Base-by-base conservation (phyloP, 1,140 invertebrate genomes). In the Octopus sinensis region DNA sequence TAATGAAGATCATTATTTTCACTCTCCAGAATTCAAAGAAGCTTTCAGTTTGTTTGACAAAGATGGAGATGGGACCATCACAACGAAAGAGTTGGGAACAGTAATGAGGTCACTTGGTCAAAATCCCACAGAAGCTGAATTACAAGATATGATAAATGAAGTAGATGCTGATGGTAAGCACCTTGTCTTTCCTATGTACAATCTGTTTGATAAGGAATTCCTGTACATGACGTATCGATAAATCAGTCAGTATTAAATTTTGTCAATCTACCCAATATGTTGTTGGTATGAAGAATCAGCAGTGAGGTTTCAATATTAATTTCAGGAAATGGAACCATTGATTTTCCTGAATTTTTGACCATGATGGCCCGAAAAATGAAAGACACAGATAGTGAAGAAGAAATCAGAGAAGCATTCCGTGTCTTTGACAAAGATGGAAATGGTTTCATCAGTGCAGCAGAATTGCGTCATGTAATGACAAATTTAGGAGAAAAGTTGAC, bases 241-340 rank as follows among this genome's bases (percentile, higher is more conserved):
- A 43, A 43, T 43, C 30, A 43, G 30, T 43, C 30, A 43, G 30
- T 43, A 43, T 43, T 43, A 43, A 43, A 43, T 43, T 43, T 43
- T 43, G 30, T 43, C 30, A 43, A 43, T 43, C 30, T 43, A 43
- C 30, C 30, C 30, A 43, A 43, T 43, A 43, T 43, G 30, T 43
- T 43, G 30, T 43, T 43, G 30, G 30, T 43, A 43, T 43, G 30
- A 43, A 43, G 30, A 43, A 43, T 43, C 30, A 3, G 30, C 30
- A 43, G 30, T 43, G 30, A 43, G 30, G 30, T 43, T 43, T 43
- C 30, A 43, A 43, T 43, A 43, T 43, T 43, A 43, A 43, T 97
- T 88, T 96, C 98, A 98, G 96, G 97, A 88, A 98, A 98, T 92
- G 97, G 97, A 86, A 98, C 97, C 89, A 98, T 99, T 92, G 97